Conservation (phyloP, 2,888 invertebrate genomes). For the Temnothorax ravouxi region DNA sequence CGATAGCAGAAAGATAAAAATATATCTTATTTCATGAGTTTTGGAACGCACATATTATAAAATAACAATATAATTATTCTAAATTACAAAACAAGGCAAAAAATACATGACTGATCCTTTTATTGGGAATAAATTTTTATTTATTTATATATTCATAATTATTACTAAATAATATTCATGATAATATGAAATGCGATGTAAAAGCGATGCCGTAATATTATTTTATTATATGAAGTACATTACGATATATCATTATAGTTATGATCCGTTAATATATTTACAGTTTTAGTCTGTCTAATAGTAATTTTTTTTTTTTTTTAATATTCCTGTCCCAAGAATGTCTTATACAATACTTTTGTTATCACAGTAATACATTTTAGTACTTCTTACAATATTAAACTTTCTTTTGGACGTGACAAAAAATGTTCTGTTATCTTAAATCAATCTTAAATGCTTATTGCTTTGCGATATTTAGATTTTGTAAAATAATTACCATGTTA, state of each 20-base stretch:
- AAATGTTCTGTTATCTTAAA: slow-evolving; percentile 14
- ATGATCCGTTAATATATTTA: slow-evolving; percentile 37
- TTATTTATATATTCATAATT: background rate
- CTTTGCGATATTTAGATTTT: background rate
- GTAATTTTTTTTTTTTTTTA: slow-evolving; percentile 65
- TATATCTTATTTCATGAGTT: background rate
- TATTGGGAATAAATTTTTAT: background rate
- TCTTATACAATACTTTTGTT: slow-evolving; percentile 69
- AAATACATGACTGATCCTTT: background rate
- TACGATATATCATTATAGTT: slow-evolving; percentile 27
- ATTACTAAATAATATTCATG: slow-evolving; percentile 37
- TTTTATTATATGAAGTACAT: slow-evolving; percentile 56
- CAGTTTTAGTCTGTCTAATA: slow-evolving; percentile 44
- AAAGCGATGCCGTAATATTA: slow-evolving; percentile 67
- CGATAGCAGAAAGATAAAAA: too few species aligned
- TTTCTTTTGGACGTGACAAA: slow-evolving; percentile 55
- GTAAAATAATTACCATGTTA: slow-evolving; percentile 30
- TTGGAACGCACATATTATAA: background rate
- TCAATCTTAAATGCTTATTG: slow-evolving; percentile 38
- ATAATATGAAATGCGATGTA: slow-evolving; percentile 59
- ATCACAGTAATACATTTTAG: slow-evolving; percentile 74
- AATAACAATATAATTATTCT: too few species aligned
- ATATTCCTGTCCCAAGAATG: slow-evolving; percentile 64
- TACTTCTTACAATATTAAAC: slow-evolving; percentile 60
- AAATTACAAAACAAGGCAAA: background rate